A percentile compares a stretch with the other conserved stretches of the same genome.
Evolutionary conservation across 2,888 invertebrate species (phyloP).

Genomic region (Ophion slaviceki): DNA sequence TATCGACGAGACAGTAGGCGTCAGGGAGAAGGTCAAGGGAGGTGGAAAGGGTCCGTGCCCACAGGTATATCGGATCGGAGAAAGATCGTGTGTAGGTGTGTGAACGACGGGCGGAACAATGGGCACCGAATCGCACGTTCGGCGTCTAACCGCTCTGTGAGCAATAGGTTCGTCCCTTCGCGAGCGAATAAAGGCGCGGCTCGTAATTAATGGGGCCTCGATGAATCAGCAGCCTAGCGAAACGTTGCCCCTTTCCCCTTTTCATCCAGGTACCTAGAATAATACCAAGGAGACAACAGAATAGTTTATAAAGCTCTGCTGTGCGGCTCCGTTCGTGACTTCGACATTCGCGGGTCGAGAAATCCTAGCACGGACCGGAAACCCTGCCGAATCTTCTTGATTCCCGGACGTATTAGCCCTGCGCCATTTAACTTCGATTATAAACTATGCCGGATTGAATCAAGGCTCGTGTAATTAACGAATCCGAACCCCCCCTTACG

Average conservation of each 20-base stretch:
- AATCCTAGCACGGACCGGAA: slow-evolving; percentile 33
- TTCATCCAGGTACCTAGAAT: slow-evolving; percentile 72
- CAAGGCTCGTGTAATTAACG: slow-evolving; percentile 8
- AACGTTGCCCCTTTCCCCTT: slow-evolving; percentile 40
- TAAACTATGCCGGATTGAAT: slow-evolving; percentile 28
- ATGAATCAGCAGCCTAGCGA: slow-evolving; percentile 79
- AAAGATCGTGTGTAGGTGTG: slow-evolving; percentile 77
- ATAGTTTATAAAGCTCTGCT: slow-evolving; percentile 82
- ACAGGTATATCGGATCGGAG: slow-evolving; percentile 57
- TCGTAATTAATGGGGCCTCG: slow-evolving; percentile 82
- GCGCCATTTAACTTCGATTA: slow-evolving; percentile 49
- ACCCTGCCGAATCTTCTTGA: slow-evolving; percentile 36
- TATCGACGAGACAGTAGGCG: slow-evolving; percentile 62
- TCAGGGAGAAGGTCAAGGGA: slow-evolving; percentile 35
- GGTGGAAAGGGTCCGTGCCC: slow-evolving; percentile 74
- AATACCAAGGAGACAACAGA: slow-evolving; percentile 84
- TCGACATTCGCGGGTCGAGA: slow-evolving; percentile 65
- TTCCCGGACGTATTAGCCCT: slow-evolving; percentile 47
- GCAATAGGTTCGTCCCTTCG: slow-evolving; percentile 83
- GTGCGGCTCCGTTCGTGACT: slow-evolving; percentile 60
- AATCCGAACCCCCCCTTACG: background rate
- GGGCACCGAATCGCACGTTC: slow-evolving; percentile 77
- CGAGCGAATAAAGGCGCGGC: slow-evolving; percentile 83
- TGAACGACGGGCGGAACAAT: slow-evolving; percentile 83
- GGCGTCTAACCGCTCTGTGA: slow-evolving; percentile 81